phyloP scores from a whole-genome alignment of 2,888 invertebrate genomes.

The Caenorhabditis afra region DNA sequence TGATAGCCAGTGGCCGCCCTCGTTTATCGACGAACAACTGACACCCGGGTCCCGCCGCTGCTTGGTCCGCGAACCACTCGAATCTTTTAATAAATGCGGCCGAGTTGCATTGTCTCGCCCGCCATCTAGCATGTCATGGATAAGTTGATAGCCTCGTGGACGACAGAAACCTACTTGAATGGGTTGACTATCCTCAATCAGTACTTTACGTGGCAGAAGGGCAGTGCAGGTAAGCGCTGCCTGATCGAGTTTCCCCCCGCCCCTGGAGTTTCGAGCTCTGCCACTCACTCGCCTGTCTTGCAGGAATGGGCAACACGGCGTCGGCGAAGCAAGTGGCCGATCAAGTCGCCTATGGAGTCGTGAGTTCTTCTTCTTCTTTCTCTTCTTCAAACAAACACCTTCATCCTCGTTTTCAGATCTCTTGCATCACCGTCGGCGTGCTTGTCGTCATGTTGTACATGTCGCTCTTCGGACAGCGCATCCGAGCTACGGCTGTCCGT shows the following conservation, averaged over 20 bases:
- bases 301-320: conserved; percentile 54
- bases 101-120: conserved; percentile 22
- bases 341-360: conserved; percentile 60
- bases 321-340: conserved; percentile 53
- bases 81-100: conserved; percentile 19
- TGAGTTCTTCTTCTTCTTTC: conserved; percentile 28
- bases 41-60: conserved; percentile 2
- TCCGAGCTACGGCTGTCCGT: conserved; percentile 58
- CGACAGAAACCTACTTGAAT: conserved; percentile 54
- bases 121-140: conserved; percentile 41
- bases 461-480: conserved; percentile 62
- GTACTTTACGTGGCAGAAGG: conserved; percentile 52
- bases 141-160: conserved; percentile 38
- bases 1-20: conserved; percentile 4
- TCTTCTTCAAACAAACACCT: background rate
- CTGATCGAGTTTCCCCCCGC: background rate
- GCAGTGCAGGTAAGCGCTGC: conserved; percentile 24
- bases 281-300: background rate
- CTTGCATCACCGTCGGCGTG: conserved; percentile 62
- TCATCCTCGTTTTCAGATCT: conserved; percentile 41
- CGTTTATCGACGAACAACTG: conserved; percentile 27
- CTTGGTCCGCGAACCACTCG: background rate
- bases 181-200: conserved; percentile 31
- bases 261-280: background rate
- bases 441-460: conserved; percentile 64